Evolutionary conservation across 2,888 invertebrate genomes (phyloP), one percentile per base, ranked within the genome.

Genomic region (Arenicola marina): DNA sequence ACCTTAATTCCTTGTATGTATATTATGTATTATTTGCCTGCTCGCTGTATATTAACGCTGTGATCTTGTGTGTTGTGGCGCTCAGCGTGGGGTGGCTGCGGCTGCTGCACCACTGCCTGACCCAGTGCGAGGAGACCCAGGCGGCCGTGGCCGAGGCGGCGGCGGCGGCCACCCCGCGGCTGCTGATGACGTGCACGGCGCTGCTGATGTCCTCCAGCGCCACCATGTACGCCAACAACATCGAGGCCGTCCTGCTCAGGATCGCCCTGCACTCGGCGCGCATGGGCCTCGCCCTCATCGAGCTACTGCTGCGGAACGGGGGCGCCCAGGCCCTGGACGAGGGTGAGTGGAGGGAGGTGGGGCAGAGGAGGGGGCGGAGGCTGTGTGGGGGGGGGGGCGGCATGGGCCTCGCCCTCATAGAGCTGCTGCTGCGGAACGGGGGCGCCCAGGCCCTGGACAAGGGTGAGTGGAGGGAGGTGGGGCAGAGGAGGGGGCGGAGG

Each of bases 71-170:
- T n/a, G n/a, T n/a, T n/a, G n/a, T 24, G 7, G 7, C 48, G 24
- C 31, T 28, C 75, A 91, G 92, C 81, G 87, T 92, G 78, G 91
- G 92, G 66, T 94, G 94, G 94, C 87, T 93, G 68, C 86, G 91
- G 67, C 87, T 94, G 67, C 85, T 94, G 48, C 89, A 92, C 71
- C 90, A 91, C 75, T 92, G 92, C 77, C 87, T 92, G 67, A 75
- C 68, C 1, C 86, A 89, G 28, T 84, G 88, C 2, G 74, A 70
- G 21, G 64, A 59, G 24, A 73, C 58, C 71, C 72, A 56, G 72
- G 73, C 31, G 64, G 60, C 28, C 56, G 70, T 73, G 24, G 78
- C 79, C 11, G 76, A 78, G 1, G 75, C 72, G 56, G 87, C 88
- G n/a, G 89, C 90, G 1, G 88, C 90, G 0, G 85, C 86, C 31